Evolutionary conservation across 2,113 vertebrate species (phyloP).

Genomic region (Dendrocopos noguchii): DNA sequence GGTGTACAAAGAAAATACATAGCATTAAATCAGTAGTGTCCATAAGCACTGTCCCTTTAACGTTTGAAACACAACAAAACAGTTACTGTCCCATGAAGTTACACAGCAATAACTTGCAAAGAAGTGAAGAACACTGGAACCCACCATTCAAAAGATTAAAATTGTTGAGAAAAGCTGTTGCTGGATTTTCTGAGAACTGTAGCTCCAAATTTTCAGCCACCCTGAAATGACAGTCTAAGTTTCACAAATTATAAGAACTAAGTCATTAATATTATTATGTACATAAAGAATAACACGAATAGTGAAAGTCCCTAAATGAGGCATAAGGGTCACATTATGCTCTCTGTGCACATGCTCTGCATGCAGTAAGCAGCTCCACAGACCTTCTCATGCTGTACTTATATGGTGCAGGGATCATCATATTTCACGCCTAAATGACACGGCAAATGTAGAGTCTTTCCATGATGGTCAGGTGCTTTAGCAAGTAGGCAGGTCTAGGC

Average conservation of each 20-base stretch:
- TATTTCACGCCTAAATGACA: background rate
- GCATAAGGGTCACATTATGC: background rate
- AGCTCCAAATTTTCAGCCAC: slow-evolving; percentile 44
- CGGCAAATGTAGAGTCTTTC: background rate
- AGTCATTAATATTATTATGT: fast-evolving
- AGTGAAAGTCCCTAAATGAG: background rate
- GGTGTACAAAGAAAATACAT: background rate
- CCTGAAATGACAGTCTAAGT: slow-evolving; percentile 49
- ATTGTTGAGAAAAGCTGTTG: background rate
- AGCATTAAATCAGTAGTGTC: background rate
- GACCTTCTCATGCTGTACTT: background rate
- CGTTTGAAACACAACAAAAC: background rate
- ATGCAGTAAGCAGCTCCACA: background rate
- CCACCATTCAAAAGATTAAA: slow-evolving; percentile 45
- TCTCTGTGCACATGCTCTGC: background rate
- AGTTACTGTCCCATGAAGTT: background rate
- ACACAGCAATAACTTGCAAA: background rate
- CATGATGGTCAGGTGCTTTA: background rate
- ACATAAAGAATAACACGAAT: background rate
- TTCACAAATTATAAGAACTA: background rate
- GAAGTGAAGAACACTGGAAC: background rate
- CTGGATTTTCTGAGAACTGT: background rate
- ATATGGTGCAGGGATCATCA: background rate
- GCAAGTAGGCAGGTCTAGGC: background rate
- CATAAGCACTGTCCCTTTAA: background rate